phyloP scores from a whole-genome alignment of 2,888 invertebrate species.

The Mesochorus sp. region DNA sequence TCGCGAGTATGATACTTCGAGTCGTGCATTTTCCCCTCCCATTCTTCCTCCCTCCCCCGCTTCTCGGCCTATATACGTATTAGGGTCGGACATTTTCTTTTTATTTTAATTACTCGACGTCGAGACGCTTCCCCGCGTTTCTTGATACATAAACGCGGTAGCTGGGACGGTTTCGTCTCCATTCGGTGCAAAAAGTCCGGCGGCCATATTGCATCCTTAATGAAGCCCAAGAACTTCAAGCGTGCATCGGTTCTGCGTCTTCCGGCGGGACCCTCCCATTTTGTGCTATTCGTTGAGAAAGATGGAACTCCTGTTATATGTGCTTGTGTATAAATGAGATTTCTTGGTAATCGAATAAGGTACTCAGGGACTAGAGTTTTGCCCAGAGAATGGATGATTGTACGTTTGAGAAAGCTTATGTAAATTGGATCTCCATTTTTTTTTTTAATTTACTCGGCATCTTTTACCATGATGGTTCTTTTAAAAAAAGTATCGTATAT shows the following conservation, averaged over 20 bases:
- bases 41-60: slow-evolving; percentile 15
- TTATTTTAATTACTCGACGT: too few relatives aligned
- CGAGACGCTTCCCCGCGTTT: too few relatives aligned
- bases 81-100: not conserved
- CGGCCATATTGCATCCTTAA: slow-evolving; percentile 76
- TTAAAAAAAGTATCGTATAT: too few relatives aligned
- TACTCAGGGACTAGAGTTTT: slow-evolving; percentile 1
- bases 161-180: slow-evolving; percentile 40
- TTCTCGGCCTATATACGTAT: slow-evolving; percentile 14
- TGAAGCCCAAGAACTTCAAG: slow-evolving; percentile 70
- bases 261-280: slow-evolving; percentile 68
- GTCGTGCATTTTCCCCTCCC: slow-evolving; percentile 32
- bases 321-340: slow-evolving; percentile 47
- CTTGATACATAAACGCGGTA: not conserved
- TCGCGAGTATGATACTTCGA: slow-evolving; percentile 37
- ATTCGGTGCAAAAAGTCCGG: slow-evolving; percentile 69
- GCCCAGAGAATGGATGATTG: not conserved
- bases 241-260: slow-evolving; percentile 65
- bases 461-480: too few relatives aligned
- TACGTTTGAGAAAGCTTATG: not conserved
- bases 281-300: slow-evolving; percentile 58
- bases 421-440: not conserved
- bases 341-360: slow-evolving; percentile 56
- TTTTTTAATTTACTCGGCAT: not conserved
- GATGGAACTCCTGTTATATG: slow-evolving; percentile 19